These are phyloP conservation scores for Protobothrops flavoviridis DNA, from an alignment of 2,113 vertebrate genomes.

Conservation along the genomic window DNA sequence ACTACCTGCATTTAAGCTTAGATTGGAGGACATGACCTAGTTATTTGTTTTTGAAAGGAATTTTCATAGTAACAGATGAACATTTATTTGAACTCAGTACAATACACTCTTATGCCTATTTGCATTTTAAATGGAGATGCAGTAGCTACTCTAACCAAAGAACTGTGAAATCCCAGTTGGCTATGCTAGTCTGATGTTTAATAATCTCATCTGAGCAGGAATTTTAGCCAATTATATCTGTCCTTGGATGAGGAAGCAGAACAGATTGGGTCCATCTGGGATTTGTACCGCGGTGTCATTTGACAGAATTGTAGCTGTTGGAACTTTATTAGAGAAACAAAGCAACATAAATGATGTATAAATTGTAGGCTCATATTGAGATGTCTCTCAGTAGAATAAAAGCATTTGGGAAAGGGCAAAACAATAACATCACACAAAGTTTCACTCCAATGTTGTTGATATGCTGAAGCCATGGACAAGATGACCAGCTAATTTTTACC, in stretches of 20 bases:
- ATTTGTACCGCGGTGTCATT: not conserved
- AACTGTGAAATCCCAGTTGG: not conserved
- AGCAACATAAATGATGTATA: not conserved
- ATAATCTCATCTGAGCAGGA: not conserved
- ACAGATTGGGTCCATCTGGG: not conserved
- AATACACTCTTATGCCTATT: not conserved
- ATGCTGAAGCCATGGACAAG: not conserved
- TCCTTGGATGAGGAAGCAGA: slow-evolving; percentile 16
- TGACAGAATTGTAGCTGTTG: not conserved
- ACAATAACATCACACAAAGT: not conserved
- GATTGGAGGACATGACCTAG: not conserved
- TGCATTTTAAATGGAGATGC: not conserved
- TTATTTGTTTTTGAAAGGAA: not conserved
- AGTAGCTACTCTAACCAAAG: not conserved
- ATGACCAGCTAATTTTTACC: not conserved
- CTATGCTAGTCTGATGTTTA: not conserved
- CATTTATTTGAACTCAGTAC: not conserved
- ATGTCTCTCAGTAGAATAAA: not conserved
- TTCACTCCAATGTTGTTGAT: not conserved
- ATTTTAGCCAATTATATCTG: not conserved
- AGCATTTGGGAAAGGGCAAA: not conserved
- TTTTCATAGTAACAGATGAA: not conserved
- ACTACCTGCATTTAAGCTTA: not conserved
- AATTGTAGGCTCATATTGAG: not conserved
- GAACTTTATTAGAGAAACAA: not conserved